These are phyloP conservation scores for Seriola aureovittata DNA, from an alignment of 2,113 vertebrate genomes.

Conservation along the genomic window DNA sequence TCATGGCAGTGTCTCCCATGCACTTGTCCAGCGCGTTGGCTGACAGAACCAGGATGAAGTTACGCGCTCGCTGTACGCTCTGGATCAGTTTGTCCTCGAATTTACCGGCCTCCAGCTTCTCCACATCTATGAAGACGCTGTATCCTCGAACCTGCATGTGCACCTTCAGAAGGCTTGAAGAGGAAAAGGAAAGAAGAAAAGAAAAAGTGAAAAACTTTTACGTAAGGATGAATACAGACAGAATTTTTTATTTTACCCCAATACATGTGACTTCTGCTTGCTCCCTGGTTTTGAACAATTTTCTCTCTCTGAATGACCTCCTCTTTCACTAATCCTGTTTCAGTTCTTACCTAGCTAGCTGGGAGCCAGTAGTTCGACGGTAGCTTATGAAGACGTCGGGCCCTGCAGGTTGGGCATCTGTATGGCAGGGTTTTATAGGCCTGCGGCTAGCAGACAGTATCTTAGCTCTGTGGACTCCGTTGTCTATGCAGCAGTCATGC, in stretches of 20 bases:
- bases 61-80: slow-evolving; percentile 91
- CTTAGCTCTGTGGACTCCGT: slow-evolving; percentile 91
- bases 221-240: background rate
- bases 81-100: slow-evolving; percentile 96
- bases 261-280: background rate
- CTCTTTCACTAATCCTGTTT: background rate
- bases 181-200: background rate
- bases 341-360: slow-evolving; percentile 92
- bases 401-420: slow-evolving; percentile 81
- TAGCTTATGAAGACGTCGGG: slow-evolving; percentile 99
- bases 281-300: background rate
- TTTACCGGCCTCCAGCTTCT: slow-evolving; percentile 96
- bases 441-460: slow-evolving; percentile 86
- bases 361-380: slow-evolving; percentile 92
- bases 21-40: slow-evolving; percentile 93
- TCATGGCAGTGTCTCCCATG: slow-evolving; percentile 91
- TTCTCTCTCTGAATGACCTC: background rate
- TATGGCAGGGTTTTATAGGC: slow-evolving; percentile 83
- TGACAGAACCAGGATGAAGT: slow-evolving; percentile 96
- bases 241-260: background rate
- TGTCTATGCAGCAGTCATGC: slow-evolving; percentile 88
- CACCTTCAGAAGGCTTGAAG: slow-evolving; percentile 93
- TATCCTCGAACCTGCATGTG: slow-evolving; percentile 95
- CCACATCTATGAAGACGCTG: slow-evolving; percentile 98
- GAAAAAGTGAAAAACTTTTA: background rate